These are phyloP conservation scores for Sinella curviseta DNA, from an alignment of 1,140 invertebrate species.

Conservation along the genomic window DNA sequence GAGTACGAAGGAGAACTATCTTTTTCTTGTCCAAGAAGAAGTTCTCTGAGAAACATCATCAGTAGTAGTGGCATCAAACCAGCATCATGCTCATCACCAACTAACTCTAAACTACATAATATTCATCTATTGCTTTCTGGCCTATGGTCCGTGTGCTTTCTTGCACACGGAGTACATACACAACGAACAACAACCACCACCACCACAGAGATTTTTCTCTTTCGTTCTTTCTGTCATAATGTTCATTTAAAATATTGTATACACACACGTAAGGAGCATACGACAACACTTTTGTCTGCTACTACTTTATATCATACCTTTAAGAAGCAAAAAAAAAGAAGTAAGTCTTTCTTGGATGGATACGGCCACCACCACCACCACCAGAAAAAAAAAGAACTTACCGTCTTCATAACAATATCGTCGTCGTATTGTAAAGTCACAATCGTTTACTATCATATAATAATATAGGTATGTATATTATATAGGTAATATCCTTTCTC, in stretches of 20 bases:
- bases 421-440: neutral
- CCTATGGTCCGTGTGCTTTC: neutral
- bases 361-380: neutral
- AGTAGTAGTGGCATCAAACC: neutral
- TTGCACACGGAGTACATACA: neutral
- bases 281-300: neutral
- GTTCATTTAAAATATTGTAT: neutral
- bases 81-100: neutral
- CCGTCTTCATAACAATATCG: neutral
- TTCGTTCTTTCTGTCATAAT: neutral
- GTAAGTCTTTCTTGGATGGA: neutral
- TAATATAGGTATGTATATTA: neutral
- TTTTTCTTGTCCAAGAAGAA: neutral
- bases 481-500: neutral
- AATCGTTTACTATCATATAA: too few relatives aligned
- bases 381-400: neutral
- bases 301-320: neutral
- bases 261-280: conserved; percentile 8
- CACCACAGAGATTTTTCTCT: neutral
- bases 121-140: neutral
- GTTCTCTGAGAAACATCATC: neutral
- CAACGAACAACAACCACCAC: neutral
- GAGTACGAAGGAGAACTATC: neutral
- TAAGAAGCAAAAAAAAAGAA: neutral
- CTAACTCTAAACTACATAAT: too few relatives aligned